phyloP scores from a whole-genome alignment of 2,888 invertebrate species.

The Sinelater perroti region DNA sequence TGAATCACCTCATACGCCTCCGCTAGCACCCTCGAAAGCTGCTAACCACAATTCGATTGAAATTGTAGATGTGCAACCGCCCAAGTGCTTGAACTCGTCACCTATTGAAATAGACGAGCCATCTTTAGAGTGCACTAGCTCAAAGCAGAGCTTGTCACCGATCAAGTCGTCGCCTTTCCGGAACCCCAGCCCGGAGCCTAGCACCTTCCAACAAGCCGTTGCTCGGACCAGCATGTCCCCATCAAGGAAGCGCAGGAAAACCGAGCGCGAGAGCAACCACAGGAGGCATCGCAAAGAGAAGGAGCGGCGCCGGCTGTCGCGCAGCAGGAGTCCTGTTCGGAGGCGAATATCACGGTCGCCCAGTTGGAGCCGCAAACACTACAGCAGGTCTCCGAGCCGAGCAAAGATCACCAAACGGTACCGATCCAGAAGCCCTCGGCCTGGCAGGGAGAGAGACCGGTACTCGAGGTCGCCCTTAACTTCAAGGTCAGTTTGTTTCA shows the following conservation, averaged over 20 bases:
- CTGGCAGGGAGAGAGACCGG: conserved; percentile 47
- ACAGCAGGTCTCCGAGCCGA: conserved; percentile 57
- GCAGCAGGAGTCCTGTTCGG: conserved; percentile 68
- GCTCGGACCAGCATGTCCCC: conserved; percentile 54
- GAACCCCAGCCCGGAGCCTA: conserved; percentile 55
- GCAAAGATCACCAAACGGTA: conserved; percentile 60
- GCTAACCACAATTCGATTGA: conserved; percentile 33
- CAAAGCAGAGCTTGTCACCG: conserved; percentile 43
- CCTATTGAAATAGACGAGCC: conserved; percentile 51
- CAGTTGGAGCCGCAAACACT: conserved; percentile 62
- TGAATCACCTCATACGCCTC: conserved; percentile 76
- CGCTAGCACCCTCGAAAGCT: conserved; percentile 22
- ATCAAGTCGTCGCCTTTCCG: conserved; percentile 54
- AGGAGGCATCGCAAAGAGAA: conserved; percentile 63
- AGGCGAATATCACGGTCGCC: conserved; percentile 65
- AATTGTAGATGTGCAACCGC: conserved; percentile 41
- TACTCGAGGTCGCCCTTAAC: conserved; percentile 41
- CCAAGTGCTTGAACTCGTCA: conserved; percentile 39
- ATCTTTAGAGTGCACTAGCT: conserved; percentile 31
- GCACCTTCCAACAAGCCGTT: conserved; percentile 46
- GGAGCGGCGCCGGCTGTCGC: conserved; percentile 64
- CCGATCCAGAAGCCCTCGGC: conserved; percentile 63
- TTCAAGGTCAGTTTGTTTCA: conserved; percentile 39
- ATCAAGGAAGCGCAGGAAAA: conserved; percentile 57
- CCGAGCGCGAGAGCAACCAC: conserved; percentile 59